These are phyloP conservation scores for Notolepis coatsorum DNA, from an alignment of 2,797 vertebrate genomes.

Conservation along the genomic window DNA sequence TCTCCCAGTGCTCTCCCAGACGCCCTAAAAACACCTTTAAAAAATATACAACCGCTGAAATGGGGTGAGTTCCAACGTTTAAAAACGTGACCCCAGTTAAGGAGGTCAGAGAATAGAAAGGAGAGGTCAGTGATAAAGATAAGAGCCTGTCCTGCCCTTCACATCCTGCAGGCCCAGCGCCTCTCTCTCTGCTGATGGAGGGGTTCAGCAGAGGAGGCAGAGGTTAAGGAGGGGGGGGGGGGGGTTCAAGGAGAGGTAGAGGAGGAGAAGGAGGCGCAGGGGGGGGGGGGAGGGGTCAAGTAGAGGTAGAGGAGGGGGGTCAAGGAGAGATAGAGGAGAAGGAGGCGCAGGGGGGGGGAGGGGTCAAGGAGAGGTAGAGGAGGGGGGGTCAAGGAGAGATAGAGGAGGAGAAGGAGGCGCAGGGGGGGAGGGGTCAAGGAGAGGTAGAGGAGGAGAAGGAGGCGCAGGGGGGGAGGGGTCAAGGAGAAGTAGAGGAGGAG, in stretches of 20 bases:
- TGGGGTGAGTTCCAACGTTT: not conserved
- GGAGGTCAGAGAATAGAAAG: conserved; percentile 5
- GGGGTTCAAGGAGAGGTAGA: conserved; percentile 14
- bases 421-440: too few species aligned
- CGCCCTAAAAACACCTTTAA: too few species aligned
- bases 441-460: too few species aligned
- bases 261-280: not conserved
- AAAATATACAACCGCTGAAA: not conserved
- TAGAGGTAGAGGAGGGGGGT: too few species aligned
- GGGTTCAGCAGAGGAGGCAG: not conserved
- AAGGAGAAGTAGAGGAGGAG: too few species aligned
- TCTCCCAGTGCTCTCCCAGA: too few species aligned
- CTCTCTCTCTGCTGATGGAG: conserved; percentile 31
- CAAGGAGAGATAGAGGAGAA: too few species aligned
- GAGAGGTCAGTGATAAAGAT: conserved; percentile 15
- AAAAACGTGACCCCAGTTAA: not conserved
- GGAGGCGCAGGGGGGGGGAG: too few species aligned
- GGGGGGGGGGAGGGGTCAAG: not conserved
- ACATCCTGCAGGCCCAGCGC: conserved; percentile 18
- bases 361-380: too few species aligned
- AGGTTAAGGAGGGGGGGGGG: conserved; percentile 24
- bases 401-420: too few species aligned
- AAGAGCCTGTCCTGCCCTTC: conserved; percentile 17
- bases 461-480: too few species aligned
- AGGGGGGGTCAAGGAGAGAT: too few species aligned